A percentile compares a stretch with the other conserved stretches of the same genome.
Evolutionary conservation across 2,113 vertebrate species (phyloP).

Genomic region (Centropristis striata): DNA sequence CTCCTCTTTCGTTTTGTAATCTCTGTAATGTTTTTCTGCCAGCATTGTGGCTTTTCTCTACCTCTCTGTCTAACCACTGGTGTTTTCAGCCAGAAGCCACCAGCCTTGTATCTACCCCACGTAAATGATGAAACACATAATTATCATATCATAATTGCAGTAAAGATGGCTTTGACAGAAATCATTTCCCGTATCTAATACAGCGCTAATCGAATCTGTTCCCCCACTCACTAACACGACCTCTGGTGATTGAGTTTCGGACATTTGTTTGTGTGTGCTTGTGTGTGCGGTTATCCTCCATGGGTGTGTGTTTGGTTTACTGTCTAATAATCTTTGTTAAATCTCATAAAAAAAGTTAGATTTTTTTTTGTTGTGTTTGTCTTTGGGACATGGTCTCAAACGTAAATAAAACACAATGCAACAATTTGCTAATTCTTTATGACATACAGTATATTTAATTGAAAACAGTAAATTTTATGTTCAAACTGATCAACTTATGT

Average conservation of each 20-base stretch:
- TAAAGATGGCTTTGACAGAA: slow-evolving; percentile 99
- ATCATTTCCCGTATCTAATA: slow-evolving; percentile 99
- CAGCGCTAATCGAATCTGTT: slow-evolving; percentile 99
- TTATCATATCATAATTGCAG: slow-evolving; percentile 99
- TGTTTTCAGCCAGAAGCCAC: slow-evolving; percentile 90
- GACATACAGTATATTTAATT: too few species aligned
- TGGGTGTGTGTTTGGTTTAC: slow-evolving; percentile 41
- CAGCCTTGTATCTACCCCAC: slow-evolving; percentile 93
- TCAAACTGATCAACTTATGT: too few species aligned
- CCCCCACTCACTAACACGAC: slow-evolving; percentile 97
- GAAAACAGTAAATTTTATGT: too few species aligned
- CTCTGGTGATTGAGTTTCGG: slow-evolving; percentile 98
- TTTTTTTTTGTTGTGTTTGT: neutral
- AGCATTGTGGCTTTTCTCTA: slow-evolving; percentile 82
- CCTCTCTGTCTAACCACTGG: slow-evolving; percentile 66
- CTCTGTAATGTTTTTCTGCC: slow-evolving; percentile 21
- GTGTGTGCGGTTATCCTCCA: slow-evolving; percentile 38
- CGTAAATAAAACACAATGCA: neutral
- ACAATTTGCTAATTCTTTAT: neutral
- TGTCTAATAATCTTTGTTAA: neutral
- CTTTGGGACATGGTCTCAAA: neutral
- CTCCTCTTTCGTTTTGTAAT: slow-evolving; percentile 7
- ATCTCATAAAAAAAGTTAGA: neutral
- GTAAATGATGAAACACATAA: slow-evolving; percentile 99
- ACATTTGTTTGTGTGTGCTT: slow-evolving; percentile 84